phyloP scores from a whole-genome alignment of 1,140 invertebrate species.

The Tetragonula clypearis region DNA sequence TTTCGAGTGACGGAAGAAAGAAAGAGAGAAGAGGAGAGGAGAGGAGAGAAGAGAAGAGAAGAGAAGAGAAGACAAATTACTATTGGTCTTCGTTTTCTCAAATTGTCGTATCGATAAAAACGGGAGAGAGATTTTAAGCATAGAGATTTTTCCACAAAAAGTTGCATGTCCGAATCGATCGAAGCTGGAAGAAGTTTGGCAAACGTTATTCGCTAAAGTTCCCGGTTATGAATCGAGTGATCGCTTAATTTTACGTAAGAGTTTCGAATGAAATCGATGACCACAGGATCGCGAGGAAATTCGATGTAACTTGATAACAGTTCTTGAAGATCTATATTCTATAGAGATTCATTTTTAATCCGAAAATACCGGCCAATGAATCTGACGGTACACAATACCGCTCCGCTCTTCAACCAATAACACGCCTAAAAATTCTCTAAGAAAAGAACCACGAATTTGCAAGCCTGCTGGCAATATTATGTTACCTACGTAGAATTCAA shows the following conservation, averaged over 20 bases:
- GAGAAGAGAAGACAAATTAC: too few relatives aligned
- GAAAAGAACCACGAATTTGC: not conserved
- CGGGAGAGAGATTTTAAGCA: too few relatives aligned
- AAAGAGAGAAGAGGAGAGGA: too few relatives aligned
- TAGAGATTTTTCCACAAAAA: not conserved
- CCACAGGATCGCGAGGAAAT: not conserved
- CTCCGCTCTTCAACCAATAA: not conserved
- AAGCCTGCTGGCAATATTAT: not conserved
- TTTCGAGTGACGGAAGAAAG: too few relatives aligned
- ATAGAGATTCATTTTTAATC: not conserved
- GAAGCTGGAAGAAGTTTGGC: not conserved
- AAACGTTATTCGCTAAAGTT: not conserved
- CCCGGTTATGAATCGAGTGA: not conserved
- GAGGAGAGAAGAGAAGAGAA: too few relatives aligned
- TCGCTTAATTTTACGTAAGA: slow-evolving; percentile 2
- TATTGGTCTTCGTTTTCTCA: too few relatives aligned
- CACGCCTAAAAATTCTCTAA: not conserved
- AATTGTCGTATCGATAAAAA: too few relatives aligned
- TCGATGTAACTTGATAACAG: not conserved
- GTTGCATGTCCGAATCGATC: not conserved
- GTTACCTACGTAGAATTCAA: not conserved
- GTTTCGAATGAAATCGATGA: not conserved
- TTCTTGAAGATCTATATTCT: not conserved
- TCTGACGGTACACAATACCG: not conserved
- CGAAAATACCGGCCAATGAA: not conserved